These are phyloP conservation scores for Lasioglossum marginatum DNA, from an alignment of 2,888 invertebrate genomes.

Conservation along the genomic window DNA sequence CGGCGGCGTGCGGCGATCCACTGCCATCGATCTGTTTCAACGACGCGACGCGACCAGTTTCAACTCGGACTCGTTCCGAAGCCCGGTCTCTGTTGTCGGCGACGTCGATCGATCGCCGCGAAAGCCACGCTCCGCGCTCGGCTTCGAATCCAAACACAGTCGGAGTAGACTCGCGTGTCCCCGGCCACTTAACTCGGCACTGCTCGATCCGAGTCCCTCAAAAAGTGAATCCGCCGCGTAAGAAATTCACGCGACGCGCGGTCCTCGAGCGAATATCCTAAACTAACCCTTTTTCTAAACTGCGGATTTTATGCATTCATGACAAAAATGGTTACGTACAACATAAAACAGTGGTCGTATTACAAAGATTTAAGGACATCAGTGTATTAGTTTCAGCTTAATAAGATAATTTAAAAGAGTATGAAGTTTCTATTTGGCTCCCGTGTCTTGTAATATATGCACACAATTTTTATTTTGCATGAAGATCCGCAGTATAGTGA, in stretches of 20 bases:
- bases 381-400: no score
- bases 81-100: conserved; percentile 47
- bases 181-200: conserved; percentile 5
- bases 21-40: conserved; percentile 35
- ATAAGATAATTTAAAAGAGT: no score
- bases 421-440: no score
- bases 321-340: no score
- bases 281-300: no score
- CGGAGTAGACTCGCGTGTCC: conserved; percentile 22
- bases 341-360: no score
- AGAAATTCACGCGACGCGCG: neutral
- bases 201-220: neutral
- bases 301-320: no score
- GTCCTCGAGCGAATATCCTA: neutral
- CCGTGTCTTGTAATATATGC: no score
- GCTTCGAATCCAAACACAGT: conserved; percentile 37
- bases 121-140: conserved; percentile 19
- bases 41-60: neutral
- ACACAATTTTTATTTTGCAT: no score
- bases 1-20: conserved; percentile 23
- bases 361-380: no score
- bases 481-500: no score
- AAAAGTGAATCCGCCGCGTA: conserved; percentile 7
- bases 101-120: conserved; percentile 24
- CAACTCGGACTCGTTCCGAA: neutral